A percentile compares a stretch with the other conserved stretches of the same genome.
phyloP scores from a whole-genome alignment of 2,797 vertebrate species.

The Gymnothorax javanicus region DNA sequence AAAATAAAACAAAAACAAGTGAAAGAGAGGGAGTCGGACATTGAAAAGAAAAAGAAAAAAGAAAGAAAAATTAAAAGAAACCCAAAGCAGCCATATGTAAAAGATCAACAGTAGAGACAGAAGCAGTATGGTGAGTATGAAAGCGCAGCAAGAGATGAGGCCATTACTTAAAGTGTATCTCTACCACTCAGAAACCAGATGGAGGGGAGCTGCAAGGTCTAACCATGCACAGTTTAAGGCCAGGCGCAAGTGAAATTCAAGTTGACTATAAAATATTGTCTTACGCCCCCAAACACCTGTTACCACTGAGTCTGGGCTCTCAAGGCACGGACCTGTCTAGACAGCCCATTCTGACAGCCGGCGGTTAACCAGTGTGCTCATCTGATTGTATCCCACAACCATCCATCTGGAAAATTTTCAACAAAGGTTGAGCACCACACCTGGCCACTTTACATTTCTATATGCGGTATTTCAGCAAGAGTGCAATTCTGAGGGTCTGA shows the following conservation, averaged over 20 bases:
- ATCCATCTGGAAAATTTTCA: neutral
- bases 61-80: constrained; percentile 71
- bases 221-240: neutral
- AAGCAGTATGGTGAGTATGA: constrained; percentile 56
- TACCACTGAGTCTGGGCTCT: neutral
- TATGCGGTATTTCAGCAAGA: neutral
- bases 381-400: neutral
- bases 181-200: constrained; percentile 37
- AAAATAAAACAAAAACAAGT: constrained; percentile 38
- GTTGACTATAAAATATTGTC: neutral
- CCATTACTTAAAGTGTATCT: constrained; percentile 42
- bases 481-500: neutral
- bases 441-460: neutral
- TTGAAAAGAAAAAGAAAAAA: constrained; percentile 42
- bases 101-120: constrained; percentile 62
- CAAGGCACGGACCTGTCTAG: neutral
- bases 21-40: constrained; percentile 22
- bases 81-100: constrained; percentile 66
- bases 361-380: neutral
- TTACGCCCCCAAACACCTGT: neutral
- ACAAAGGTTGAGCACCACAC: neutral
- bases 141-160: constrained; percentile 56
- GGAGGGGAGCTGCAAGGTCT: constrained; percentile 44
- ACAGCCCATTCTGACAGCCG: neutral
- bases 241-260: neutral